Conservation (phyloP, 2,113 vertebrate species). For the Eonycteris spelaea region DNA sequence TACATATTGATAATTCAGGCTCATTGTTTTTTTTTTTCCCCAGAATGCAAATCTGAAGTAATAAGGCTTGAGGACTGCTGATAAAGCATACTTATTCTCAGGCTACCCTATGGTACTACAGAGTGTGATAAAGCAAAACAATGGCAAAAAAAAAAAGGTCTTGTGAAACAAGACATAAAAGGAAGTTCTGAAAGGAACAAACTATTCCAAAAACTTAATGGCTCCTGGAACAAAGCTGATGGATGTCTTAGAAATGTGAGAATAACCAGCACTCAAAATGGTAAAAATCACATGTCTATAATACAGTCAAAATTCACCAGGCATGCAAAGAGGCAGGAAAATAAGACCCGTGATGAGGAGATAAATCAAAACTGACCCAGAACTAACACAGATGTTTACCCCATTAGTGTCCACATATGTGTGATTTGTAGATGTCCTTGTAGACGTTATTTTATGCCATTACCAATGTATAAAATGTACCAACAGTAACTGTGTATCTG, state of each 20-base stretch:
- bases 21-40: constrained; percentile 76
- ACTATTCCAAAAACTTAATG: not conserved
- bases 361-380: not conserved
- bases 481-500: not conserved
- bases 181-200: not conserved
- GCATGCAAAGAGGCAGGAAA: not conserved
- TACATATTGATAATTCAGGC: constrained; percentile 72
- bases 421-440: not conserved
- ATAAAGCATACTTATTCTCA: constrained; percentile 63
- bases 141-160: not conserved
- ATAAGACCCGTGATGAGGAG: not conserved
- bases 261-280: not conserved
- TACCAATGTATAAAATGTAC: not conserved
- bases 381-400: not conserved
- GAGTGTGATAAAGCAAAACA: constrained; percentile 72
- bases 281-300: not conserved
- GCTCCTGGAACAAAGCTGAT: not conserved
- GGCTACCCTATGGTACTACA: constrained; percentile 50
- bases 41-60: constrained; percentile 83
- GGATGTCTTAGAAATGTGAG: not conserved
- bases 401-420: not conserved
- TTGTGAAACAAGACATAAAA: not conserved
- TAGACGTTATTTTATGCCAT: not conserved
- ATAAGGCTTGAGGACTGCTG: constrained; percentile 75
- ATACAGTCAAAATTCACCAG: not conserved